These are phyloP conservation scores for Alfaro cultratus DNA, from an alignment of 2,797 vertebrate species.

Conservation along the genomic window DNA sequence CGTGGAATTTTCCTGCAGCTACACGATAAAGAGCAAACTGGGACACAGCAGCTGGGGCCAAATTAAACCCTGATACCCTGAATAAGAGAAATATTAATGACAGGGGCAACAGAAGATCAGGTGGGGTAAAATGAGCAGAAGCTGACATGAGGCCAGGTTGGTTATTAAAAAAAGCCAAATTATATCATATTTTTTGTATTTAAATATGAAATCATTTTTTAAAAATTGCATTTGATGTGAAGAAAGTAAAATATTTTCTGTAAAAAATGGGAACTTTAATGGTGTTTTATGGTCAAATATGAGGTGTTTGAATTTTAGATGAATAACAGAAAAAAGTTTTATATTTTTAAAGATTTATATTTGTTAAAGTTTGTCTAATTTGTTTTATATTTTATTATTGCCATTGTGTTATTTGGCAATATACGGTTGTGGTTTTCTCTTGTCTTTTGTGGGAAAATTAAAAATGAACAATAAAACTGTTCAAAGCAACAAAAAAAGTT, in stretches of 20 bases:
- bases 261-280: neutral
- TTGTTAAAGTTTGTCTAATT: too few species aligned
- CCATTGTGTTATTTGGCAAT: too few species aligned
- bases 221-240: neutral
- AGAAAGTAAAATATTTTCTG: neutral
- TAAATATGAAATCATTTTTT: neutral
- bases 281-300: neutral
- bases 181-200: neutral
- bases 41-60: neutral
- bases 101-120: neutral
- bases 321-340: too few species aligned
- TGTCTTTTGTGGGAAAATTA: too few species aligned
- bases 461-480: neutral
- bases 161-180: neutral
- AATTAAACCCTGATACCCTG: neutral
- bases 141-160: neutral
- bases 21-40: conserved; percentile 24
- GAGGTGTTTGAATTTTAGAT: neutral
- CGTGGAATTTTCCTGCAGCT: neutral
- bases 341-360: too few species aligned
- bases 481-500: neutral
- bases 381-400: too few species aligned
- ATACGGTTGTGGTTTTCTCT: too few species aligned
- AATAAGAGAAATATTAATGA: neutral
- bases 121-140: neutral